Conservation (phyloP, 2,888 invertebrate genomes). For the Tridacna crocea region DNA sequence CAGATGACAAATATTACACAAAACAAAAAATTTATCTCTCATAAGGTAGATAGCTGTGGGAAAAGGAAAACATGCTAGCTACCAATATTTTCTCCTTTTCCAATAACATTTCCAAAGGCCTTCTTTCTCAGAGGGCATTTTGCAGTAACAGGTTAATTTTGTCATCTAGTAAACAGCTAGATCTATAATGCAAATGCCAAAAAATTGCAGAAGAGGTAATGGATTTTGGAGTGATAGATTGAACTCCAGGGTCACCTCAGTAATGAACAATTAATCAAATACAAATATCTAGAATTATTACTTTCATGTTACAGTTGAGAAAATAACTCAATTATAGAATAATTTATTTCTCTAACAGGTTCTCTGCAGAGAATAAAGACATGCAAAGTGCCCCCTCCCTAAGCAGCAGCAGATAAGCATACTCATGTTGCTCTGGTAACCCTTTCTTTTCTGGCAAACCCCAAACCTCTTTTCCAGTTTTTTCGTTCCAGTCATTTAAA, state of each 20-base stretch:
- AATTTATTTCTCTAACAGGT: conserved; percentile 62
- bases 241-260: neutral
- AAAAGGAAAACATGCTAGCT: neutral
- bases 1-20: no score
- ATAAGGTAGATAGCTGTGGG: neutral
- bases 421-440: conserved; percentile 23
- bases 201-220: neutral
- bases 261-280: conserved; percentile 37
- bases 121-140: neutral
- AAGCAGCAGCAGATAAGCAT: conserved; percentile 41
- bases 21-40: neutral
- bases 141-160: neutral
- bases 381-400: conserved; percentile 50
- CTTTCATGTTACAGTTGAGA: conserved; percentile 52
- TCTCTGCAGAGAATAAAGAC: conserved; percentile 46
- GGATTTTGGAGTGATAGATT: neutral
- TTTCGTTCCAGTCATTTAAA: no score
- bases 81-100: neutral
- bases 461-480: neutral
- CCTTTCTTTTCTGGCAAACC: neutral
- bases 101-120: neutral
- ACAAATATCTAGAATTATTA: conserved; percentile 55
- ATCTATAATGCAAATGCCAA: neutral
- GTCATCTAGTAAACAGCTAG: no score
- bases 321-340: conserved; percentile 61